Percentiles rank a stretch among this genome's conserved stretches.
phyloP scores from a whole-genome alignment of 2,888 invertebrate species.

The Mesorhabditis spiculigera region DNA sequence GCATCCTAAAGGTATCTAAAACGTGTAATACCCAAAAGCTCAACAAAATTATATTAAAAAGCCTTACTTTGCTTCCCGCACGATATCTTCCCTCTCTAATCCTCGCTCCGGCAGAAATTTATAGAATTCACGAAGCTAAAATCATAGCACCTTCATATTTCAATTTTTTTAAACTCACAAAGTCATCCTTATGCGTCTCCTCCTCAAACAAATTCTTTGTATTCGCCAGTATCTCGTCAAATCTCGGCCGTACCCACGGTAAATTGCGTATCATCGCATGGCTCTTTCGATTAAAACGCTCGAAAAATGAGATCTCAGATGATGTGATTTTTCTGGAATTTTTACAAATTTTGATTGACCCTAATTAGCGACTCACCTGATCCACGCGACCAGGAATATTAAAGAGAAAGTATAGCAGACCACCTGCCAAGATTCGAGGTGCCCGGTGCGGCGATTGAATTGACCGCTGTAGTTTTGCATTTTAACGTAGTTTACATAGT shows the following conservation, averaged over 20 bases:
- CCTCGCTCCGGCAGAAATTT: slow-evolving; percentile 4
- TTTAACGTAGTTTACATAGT: background rate
- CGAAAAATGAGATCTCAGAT: background rate
- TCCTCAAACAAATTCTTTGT: background rate
- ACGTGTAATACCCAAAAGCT: too few relatives aligned
- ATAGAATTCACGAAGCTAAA: slow-evolving; percentile 1
- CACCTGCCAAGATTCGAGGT: slow-evolving; percentile 4
- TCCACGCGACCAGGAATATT: background rate
- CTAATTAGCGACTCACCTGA: background rate
- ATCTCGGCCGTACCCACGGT: background rate
- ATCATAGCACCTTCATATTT: background rate
- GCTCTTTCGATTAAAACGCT: background rate
- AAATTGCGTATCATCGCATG: background rate
- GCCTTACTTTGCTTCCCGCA: background rate
- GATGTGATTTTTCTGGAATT: background rate
- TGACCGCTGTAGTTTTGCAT: background rate
- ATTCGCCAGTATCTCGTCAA: background rate
- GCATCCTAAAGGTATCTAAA: too few relatives aligned
- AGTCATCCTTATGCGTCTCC: background rate
- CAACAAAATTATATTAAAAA: background rate
- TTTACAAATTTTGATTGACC: background rate
- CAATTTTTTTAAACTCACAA: background rate
- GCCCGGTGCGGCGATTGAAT: background rate
- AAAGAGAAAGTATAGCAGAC: background rate
- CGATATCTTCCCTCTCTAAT: background rate